Percentiles rank a stretch among this genome's conserved stretches.
Evolutionary conservation across 2,797 vertebrate genomes (phyloP).

Genomic region (Toxotes lorentzi): DNA sequence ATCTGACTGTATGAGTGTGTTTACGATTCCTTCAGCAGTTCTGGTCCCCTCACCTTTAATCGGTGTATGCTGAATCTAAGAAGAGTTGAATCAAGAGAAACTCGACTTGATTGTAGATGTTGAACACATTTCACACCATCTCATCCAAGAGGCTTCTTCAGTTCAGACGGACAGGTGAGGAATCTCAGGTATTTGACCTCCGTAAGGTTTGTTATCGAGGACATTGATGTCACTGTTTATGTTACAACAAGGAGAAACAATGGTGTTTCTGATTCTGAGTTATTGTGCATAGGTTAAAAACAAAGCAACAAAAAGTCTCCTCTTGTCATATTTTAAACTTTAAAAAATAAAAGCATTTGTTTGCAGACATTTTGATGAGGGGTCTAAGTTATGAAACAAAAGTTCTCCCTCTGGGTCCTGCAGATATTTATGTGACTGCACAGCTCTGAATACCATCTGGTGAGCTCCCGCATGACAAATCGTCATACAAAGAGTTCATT

Average conservation of each 20-base stretch:
- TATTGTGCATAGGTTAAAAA: neutral
- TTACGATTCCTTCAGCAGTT: slow-evolving; percentile 26
- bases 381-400: neutral
- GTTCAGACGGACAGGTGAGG: no score
- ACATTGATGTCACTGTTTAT: neutral
- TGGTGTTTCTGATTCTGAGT: neutral
- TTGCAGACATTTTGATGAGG: neutral
- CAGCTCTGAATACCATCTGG: neutral
- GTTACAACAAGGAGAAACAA: neutral
- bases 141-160: no score
- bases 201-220: no score
- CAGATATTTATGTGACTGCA: neutral
- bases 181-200: no score
- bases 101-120: no score
- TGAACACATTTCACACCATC: no score
- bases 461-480: slow-evolving; percentile 3
- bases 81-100: no score
- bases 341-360: neutral
- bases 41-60: slow-evolving; percentile 44
- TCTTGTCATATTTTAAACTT: neutral
- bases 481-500: neutral
- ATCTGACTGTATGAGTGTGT: slow-evolving; percentile 6
- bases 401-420: neutral
- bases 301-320: neutral
- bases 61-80: slow-evolving; percentile 7